Conservation (phyloP, 1,140 invertebrate species). For the Lepidostoma basale region DNA sequence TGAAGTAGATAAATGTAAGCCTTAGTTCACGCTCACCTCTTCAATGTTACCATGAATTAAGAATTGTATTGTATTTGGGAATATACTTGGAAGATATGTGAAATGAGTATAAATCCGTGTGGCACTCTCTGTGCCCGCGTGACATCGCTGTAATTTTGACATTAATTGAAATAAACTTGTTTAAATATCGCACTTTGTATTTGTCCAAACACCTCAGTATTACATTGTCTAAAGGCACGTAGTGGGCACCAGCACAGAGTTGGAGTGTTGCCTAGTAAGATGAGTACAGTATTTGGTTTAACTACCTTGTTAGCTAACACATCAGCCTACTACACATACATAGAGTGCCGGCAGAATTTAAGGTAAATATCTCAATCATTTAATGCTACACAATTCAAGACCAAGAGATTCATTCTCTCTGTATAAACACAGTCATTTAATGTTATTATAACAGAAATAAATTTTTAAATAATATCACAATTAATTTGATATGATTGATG, state of each 20-base stretch:
- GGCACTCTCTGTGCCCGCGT: constrained; percentile 42
- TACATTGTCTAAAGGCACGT: constrained; percentile 37
- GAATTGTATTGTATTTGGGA: constrained; percentile 31
- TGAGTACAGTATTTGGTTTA: not conserved
- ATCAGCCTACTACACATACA: not conserved
- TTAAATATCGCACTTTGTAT: constrained; percentile 44
- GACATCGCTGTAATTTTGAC: constrained; percentile 45
- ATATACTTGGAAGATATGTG: constrained; percentile 32
- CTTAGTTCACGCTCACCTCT: constrained; percentile 39
- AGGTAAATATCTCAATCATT: not conserved
- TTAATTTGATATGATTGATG: too few relatives aligned
- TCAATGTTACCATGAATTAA: constrained; percentile 43
- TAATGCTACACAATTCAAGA: too few relatives aligned
- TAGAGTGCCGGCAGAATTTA: not conserved
- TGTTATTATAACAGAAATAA: too few relatives aligned
- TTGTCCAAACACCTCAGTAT: constrained; percentile 31
- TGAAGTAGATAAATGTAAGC: constrained; percentile 29
- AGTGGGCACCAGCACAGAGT: constrained; percentile 43
- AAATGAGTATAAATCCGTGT: constrained; percentile 40
- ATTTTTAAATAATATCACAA: too few relatives aligned
- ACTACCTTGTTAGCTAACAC: not conserved
- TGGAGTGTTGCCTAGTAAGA: constrained; percentile 36
- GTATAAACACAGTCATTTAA: too few relatives aligned
- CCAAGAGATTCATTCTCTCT: too few relatives aligned
- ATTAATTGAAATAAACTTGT: constrained; percentile 45